A percentile compares a stretch with the other conserved stretches of the same genome.
phyloP scores from a whole-genome alignment of 1,140 invertebrate species.

The Ceratina calcarata region DNA sequence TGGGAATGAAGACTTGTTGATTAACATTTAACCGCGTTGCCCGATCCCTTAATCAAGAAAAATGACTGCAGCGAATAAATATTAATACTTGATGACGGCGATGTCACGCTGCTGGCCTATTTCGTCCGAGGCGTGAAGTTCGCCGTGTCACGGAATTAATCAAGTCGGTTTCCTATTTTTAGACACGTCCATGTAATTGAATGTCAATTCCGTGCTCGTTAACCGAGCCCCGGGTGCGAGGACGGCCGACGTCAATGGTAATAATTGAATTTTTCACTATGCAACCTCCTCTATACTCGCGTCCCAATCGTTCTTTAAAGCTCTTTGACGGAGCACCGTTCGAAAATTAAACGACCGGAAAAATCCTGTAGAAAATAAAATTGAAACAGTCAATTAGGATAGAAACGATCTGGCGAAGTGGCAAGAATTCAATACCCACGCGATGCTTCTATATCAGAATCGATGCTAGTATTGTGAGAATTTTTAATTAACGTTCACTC shows the following conservation, averaged over 20 bases:
- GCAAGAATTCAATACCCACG: neutral
- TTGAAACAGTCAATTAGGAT: neutral
- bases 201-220: conserved; percentile 38
- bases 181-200: conserved; percentile 31
- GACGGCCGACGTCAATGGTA: neutral
- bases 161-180: conserved; percentile 21
- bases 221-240: neutral
- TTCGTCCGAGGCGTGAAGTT: neutral
- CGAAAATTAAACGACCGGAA: neutral
- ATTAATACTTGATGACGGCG: conserved; percentile 10
- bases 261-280: conserved; percentile 14
- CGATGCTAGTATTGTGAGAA: neutral
- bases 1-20: no score
- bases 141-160: conserved; percentile 37
- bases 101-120: neutral
- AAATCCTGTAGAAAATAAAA: neutral
- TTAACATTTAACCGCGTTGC: no score
- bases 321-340: neutral
- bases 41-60: neutral
- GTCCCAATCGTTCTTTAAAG: neutral
- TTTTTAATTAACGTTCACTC: no score
- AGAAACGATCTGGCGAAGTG: neutral
- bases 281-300: no score
- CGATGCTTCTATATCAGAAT: neutral
- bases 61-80: neutral